phyloP scores from a whole-genome alignment of 1,140 invertebrate species.

The Temnothorax longispinosus region DNA sequence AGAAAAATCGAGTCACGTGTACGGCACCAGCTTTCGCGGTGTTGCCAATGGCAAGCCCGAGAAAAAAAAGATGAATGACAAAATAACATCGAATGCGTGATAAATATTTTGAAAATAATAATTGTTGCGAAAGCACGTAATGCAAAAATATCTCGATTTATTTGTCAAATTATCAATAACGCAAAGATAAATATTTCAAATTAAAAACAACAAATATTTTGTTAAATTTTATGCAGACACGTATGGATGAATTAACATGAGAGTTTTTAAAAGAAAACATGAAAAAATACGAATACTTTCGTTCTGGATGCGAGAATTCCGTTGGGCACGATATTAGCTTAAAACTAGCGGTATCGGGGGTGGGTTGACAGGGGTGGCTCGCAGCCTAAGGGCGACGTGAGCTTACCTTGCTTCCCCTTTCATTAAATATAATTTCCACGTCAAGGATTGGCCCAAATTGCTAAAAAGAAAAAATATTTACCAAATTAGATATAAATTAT shows the following conservation, averaged over 20 bases:
- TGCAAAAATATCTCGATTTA: not conserved
- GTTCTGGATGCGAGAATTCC: conserved; percentile 58
- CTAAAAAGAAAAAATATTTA: conserved; percentile 87
- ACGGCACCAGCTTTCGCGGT: conserved; percentile 4
- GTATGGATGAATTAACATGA: not conserved
- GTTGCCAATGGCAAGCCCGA: not conserved
- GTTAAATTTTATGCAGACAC: not conserved
- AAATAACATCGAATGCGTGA: not conserved
- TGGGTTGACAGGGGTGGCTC: conserved; percentile 77
- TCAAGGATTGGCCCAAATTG: conserved; percentile 99
- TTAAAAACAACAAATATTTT: not conserved
- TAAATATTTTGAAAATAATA: conserved; percentile 50
- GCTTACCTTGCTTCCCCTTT: conserved; percentile 99
- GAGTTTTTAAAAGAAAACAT: too few relatives aligned
- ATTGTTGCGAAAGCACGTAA: conserved; percentile 3
- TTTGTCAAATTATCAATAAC: conserved; percentile 9
- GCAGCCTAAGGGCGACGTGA: conserved; percentile 68
- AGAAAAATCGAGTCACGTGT: conserved; percentile 50
- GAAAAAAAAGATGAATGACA: not conserved
- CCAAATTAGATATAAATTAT: not conserved
- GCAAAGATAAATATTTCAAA: conserved; percentile 17
- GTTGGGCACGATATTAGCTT: conserved; percentile 53
- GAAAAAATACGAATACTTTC: not conserved
- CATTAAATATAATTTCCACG: conserved; percentile 99
- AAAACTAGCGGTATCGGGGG: conserved; percentile 65